Evolutionary conservation across 1,140 invertebrate genomes (phyloP).

Genomic region (Pogonus chalceus): DNA sequence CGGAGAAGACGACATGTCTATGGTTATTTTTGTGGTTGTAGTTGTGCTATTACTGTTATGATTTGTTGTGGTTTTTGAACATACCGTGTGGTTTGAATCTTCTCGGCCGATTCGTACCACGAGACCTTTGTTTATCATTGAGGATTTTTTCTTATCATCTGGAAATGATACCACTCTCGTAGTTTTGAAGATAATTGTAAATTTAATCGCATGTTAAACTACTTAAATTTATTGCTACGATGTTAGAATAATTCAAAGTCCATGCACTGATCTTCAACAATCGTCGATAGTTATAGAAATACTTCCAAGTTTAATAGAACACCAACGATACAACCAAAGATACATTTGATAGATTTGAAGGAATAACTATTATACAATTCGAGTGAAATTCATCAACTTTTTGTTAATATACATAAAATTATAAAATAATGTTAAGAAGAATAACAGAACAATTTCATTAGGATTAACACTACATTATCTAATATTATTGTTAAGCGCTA

Average conservation of each 20-base stretch:
- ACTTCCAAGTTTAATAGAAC: neutral
- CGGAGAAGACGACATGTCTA: constrained; percentile 34
- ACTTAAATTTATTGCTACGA: neutral
- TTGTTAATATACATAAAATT: neutral
- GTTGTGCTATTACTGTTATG: constrained; percentile 25
- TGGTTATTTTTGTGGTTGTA: constrained; percentile 36
- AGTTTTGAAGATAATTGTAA: neutral
- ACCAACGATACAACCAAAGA: neutral
- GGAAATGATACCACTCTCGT: constrained; percentile 11
- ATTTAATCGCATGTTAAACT: neutral
- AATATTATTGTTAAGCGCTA: neutral
- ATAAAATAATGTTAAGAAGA: neutral
- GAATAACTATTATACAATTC: neutral
- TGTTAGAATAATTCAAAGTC: neutral
- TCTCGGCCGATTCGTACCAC: constrained; percentile 31
- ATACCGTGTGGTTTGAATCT: constrained; percentile 26
- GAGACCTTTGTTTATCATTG: constrained; percentile 32
- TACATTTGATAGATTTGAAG: neutral
- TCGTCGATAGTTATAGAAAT: neutral
- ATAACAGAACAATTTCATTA: neutral
- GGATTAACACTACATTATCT: too few species aligned
- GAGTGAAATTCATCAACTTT: neutral
- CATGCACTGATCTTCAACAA: neutral
- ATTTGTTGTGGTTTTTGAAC: constrained; percentile 29
- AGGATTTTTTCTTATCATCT: constrained; percentile 21